Percentiles rank a stretch among this genome's conserved stretches.
phyloP scores from a whole-genome alignment of 2,797 vertebrate species.

The Arctocebus calabarensis region DNA sequence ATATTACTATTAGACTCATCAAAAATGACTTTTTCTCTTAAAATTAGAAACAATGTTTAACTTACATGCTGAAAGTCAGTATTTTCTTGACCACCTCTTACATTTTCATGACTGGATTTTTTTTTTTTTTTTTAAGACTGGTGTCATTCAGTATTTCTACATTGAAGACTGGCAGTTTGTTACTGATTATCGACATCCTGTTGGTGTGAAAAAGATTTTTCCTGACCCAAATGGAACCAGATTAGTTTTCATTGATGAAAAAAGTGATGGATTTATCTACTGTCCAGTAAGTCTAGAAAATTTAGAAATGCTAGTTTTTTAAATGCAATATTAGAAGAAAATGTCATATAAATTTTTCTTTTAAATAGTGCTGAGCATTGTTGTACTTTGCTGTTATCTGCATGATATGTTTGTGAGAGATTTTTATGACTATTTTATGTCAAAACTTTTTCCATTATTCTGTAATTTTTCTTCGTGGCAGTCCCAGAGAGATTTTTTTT shows the following conservation, averaged over 20 bases:
- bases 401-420: neutral
- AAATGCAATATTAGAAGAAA: neutral
- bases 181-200: conserved; percentile 94
- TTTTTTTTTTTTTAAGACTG: conserved; percentile 88
- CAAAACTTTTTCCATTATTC: neutral
- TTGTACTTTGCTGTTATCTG: neutral
- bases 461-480: neutral
- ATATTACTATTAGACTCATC: neutral
- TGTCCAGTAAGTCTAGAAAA: conserved; percentile 90
- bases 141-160: conserved; percentile 94
- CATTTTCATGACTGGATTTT: conserved; percentile 25
- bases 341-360: conserved; percentile 24
- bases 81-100: conserved; percentile 47
- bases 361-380: neutral
- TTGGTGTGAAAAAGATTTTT: conserved; percentile 95
- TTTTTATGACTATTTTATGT: neutral
- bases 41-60: conserved; percentile 28
- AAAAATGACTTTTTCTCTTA: conserved; percentile 19
- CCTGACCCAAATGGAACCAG: conserved; percentile 94
- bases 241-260: conserved; percentile 96
- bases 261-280: conserved; percentile 96
- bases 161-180: conserved; percentile 97
- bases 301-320: conserved; percentile 60
- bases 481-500: neutral
- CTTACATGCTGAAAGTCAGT: conserved; percentile 12